These are phyloP conservation scores for Ectemnius lituratus DNA, from an alignment of 2,888 invertebrate genomes.

Conservation along the genomic window DNA sequence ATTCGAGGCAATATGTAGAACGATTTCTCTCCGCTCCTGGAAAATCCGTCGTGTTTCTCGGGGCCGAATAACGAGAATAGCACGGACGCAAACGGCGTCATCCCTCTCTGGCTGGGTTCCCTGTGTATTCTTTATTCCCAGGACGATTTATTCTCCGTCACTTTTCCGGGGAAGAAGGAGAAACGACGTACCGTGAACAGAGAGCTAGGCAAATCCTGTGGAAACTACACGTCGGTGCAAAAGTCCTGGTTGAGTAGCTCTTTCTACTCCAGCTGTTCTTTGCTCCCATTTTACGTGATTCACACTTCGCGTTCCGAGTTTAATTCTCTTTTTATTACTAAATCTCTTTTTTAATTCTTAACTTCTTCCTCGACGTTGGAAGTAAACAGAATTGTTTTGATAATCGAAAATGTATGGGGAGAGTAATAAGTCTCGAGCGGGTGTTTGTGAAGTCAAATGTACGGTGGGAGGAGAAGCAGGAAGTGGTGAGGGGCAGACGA, in stretches of 20 bases:
- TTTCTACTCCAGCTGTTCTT: neutral
- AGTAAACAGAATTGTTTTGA: neutral
- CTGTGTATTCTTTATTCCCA: constrained; percentile 65
- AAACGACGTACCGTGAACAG: constrained; percentile 9
- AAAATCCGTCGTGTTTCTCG: constrained; percentile 48
- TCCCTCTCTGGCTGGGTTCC: constrained; percentile 30
- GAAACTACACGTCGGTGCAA: constrained; percentile 1
- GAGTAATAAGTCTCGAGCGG: neutral
- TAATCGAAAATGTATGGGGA: neutral
- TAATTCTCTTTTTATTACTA: neutral
- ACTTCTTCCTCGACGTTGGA: neutral
- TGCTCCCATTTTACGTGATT: neutral
- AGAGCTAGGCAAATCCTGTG: neutral
- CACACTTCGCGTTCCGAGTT: neutral
- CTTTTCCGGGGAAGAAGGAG: constrained; percentile 62
- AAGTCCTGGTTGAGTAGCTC: neutral
- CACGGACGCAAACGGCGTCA: constrained; percentile 30
- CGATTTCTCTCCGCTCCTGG: constrained; percentile 68
- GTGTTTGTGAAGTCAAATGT: neutral
- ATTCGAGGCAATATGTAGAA: constrained; percentile 71
- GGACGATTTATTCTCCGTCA: constrained; percentile 71
- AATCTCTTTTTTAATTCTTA: neutral
- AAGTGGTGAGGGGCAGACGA: constrained; percentile 25
- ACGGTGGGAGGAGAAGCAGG: constrained; percentile 13
- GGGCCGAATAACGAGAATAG: constrained; percentile 54